phyloP scores from a whole-genome alignment of 2,113 vertebrate species.

The Saguinus midas region DNA sequence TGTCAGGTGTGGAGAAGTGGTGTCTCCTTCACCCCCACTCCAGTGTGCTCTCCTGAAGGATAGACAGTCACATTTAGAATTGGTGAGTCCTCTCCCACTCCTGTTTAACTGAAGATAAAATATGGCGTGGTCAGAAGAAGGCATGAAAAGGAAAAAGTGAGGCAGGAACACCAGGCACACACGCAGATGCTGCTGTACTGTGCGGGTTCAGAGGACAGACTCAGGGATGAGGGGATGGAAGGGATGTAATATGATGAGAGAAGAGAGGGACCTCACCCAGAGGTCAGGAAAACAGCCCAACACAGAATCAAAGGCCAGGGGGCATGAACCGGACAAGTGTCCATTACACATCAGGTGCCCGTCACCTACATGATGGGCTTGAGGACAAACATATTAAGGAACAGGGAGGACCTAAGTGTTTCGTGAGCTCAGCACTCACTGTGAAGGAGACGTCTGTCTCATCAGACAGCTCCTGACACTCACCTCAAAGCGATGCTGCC shows the following conservation, averaged over 20 bases:
- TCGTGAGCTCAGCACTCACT: conserved; percentile 73
- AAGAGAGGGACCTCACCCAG: accelerated
- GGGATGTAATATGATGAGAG: background rate
- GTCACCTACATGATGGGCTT: too few species aligned
- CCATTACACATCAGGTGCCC: too few species aligned
- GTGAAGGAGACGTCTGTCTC: conserved; percentile 87
- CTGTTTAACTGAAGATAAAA: background rate
- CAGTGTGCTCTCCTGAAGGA: too few species aligned
- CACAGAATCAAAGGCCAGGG: too few species aligned
- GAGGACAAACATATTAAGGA: background rate
- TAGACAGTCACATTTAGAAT: too few species aligned
- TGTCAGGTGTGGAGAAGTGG: too few species aligned
- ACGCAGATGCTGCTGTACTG: too few species aligned
- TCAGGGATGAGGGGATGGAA: background rate
- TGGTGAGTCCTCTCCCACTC: background rate
- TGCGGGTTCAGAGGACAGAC: background rate
- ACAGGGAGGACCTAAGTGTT: background rate
- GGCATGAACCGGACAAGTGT: too few species aligned
- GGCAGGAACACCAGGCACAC: background rate
- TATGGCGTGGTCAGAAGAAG: background rate
- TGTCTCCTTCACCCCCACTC: too few species aligned
- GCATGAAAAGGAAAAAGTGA: background rate
- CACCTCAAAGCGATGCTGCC: conserved; percentile 85
- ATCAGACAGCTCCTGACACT: conserved; percentile 75
- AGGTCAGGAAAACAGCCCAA: too few species aligned